Base-by-base conservation (phyloP, 2,113 vertebrate genomes). In the Phaethon lepturus region DNA sequence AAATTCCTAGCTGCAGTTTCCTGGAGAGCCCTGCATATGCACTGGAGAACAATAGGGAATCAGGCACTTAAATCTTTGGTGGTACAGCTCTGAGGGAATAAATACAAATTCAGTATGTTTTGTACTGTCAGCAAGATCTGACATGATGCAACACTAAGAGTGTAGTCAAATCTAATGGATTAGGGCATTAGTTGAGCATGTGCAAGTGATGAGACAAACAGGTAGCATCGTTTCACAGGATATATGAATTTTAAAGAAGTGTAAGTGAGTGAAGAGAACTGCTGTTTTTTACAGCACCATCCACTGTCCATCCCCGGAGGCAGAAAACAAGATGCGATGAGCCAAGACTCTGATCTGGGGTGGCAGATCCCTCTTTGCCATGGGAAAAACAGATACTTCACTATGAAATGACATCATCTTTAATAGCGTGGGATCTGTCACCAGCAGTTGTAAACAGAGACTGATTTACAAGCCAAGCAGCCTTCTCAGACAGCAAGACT, bases 351-450 rank as follows among this genome's bases (percentile, higher is more conserved):
- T 96, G 85, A 94, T 95, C 25, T 68, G 79, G 49, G 13, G 14
- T 96, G 94, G 73, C 91, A 94, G 90, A 94, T 95, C 67, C 87
- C 31, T 86, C 52, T 93, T 95, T 82, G 71, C 59, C 86, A 93
- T 45, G 93, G 72, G 93, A 95, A 96, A 96, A 97, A 58, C 67
- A 97, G 93, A 83, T 64, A 93, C 56, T 83, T 90, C 17, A 10
- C 84, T 95, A 50, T 50, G 56, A 91, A 95, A 93, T 91, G 6
- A 95, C 88, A 91, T 95, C 89, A 95, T 91, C 72, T 91, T 84
- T 94, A 95, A 93, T 80, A 95, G 74, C 19, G 17, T 93, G 89
- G 78, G 91, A 97, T 91, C 89, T 95, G 81, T 96, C 95, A 91
- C 75, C 4, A 2, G 35, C 71, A 72, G 86, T 13, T 82, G 87